These are phyloP conservation scores for Cephalopachus bancanus DNA, from an alignment of 2,797 vertebrate genomes.

Conservation along the genomic window DNA sequence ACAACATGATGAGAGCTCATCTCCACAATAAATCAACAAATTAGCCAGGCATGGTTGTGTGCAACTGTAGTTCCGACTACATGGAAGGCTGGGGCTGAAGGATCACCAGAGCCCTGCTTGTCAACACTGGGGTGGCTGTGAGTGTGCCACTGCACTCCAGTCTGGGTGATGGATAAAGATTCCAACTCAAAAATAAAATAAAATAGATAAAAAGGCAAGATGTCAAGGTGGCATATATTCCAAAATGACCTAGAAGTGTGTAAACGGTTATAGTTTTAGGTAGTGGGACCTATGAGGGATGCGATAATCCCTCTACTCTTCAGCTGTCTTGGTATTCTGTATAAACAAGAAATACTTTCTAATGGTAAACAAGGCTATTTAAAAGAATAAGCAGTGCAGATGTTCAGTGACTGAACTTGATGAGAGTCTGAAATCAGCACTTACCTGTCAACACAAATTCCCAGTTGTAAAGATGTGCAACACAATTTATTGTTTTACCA, in stretches of 20 bases:
- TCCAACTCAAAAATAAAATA: too few relatives aligned
- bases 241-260: slow-evolving; percentile 1
- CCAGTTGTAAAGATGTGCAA: slow-evolving; percentile 98
- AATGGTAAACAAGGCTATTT: not conserved
- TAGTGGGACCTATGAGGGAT: not conserved
- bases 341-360: not conserved
- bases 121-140: too few relatives aligned
- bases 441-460: slow-evolving; percentile 98
- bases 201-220: not conserved
- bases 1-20: too few relatives aligned
- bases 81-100: too few relatives aligned
- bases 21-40: too few relatives aligned
- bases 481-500: slow-evolving; percentile 98
- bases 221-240: not conserved
- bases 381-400: slow-evolving; percentile 55
- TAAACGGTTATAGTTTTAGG: slow-evolving; percentile 27
- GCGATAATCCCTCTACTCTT: not conserved
- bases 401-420: not conserved
- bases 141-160: too few relatives aligned
- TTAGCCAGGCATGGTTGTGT: too few relatives aligned
- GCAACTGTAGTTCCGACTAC: too few relatives aligned
- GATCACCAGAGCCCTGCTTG: too few relatives aligned
- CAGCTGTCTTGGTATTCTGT: not conserved
- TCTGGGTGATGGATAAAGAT: too few relatives aligned
- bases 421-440: slow-evolving; percentile 64